Evolutionary conservation across 2,113 vertebrate species (phyloP), one percentile per base, ranked within the genome.

Genomic region (Thermophis baileyi): DNA sequence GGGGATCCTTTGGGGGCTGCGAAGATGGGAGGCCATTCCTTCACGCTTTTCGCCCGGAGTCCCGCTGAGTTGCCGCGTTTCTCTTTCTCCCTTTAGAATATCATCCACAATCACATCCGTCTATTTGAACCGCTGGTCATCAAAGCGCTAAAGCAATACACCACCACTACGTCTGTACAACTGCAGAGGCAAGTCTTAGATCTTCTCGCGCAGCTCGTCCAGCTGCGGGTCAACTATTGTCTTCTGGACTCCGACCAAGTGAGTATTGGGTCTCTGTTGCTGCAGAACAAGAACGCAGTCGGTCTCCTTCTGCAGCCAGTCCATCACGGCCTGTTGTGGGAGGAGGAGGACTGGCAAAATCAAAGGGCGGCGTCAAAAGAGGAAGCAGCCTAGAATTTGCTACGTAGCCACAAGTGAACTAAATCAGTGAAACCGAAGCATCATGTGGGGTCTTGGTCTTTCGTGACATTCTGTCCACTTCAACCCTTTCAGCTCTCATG

Each of bases 41-140:
- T 30, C 14, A 12, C 93, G 27, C 18, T 95, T 96, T 96, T 95
- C 87, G 81, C 94, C 63, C 35, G 63, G 54, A 93, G 81, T 93
- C 0, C 0, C 60, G 46, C 91, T 94, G 92, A 95, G 85, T 87
- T 95, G 53, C 91, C 91, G 93, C 94, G 89, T 94, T 96, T 94
- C 30, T 50, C n/a, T 94, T 93, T 96, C 93, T 95, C 49, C 93
- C 55, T 25, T 25, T 95, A 99, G 99, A 99, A 99, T 93, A 98
- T 98, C 89, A 99, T 99, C 95, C 99, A 99, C 96, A 99, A 97
- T 96, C 99, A 99, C 97, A 99, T 99, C 89, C 98, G 99, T 57
- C 97, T 99, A 69, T 99, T 99, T 96, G 99, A 99, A 97, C 99
- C 99, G 0, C 98, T 99, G 94, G 99, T 99, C 90, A 99, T 99